These are phyloP conservation scores for Mellivora capensis DNA, from an alignment of 2,113 vertebrate species.

Conservation along the genomic window DNA sequence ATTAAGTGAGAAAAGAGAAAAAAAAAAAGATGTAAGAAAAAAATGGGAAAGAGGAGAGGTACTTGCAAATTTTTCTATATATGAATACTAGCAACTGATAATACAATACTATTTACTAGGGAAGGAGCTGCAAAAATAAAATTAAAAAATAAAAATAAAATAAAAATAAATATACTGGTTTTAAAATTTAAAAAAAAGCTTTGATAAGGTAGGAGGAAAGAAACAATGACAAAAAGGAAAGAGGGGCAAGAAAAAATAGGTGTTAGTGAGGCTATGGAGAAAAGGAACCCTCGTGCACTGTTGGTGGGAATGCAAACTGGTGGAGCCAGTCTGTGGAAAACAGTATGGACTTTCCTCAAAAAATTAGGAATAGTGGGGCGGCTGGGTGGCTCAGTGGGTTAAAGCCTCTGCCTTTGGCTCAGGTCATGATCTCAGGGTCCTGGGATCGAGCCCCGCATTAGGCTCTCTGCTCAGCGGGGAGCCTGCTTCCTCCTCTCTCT, in stretches of 20 bases:
- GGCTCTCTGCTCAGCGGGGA: too few species aligned
- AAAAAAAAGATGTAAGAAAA: background rate
- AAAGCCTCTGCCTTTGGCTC: too few species aligned
- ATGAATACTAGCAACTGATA: background rate
- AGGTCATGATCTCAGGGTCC: too few species aligned
- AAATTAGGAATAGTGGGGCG: background rate
- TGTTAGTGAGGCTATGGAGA: background rate
- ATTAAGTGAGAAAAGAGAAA: background rate
- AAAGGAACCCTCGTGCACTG: background rate
- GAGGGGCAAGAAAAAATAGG: background rate
- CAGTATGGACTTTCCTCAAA: background rate
- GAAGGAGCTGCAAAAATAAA: background rate
- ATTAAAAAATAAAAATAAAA: too few species aligned
- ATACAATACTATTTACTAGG: background rate
- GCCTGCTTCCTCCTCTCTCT: too few species aligned
- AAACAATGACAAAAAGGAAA: background rate
- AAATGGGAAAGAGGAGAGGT: background rate
- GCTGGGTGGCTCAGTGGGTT: too few species aligned
- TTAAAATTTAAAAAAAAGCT: background rate
- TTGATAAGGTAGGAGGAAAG: background rate
- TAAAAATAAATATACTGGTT: too few species aligned
- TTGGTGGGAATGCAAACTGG: background rate
- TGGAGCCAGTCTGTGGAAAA: background rate
- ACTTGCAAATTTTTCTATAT: background rate
- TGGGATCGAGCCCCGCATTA: too few species aligned